Evolutionary conservation across 2,113 vertebrate species (phyloP), one percentile per base, ranked within the genome.

Genomic region (Rissa tridactyla): DNA sequence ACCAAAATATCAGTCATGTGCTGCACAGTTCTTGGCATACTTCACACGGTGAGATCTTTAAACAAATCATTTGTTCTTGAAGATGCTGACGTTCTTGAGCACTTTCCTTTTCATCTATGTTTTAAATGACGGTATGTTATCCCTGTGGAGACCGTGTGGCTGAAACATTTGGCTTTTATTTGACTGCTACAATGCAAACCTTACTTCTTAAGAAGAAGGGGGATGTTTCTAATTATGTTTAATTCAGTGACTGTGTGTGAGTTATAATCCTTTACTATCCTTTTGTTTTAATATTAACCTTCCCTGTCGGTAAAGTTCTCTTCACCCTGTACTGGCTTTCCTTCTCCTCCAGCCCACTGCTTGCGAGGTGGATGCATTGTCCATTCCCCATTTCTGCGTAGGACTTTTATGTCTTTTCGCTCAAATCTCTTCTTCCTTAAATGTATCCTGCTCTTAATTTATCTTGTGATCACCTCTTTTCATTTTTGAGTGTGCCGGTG

Each of bases 31-130:
- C 69, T 26, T 16, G 16, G 13, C 5, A 5, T n/a, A 4, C 6
- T 18, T 38, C 40, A 16, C 21, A 6, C 0, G 1, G 6, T 8
- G 27, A 40, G 49, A 20, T 32, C 26, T 29, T 64, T n/a, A 26
- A 68, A n/a, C 15, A n/a, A 13, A 22, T 44, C 13, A 2, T 16
- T 11, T 20, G 44, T 61, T 73, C 32, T 49, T 15, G 11, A 34
- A 38, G 15, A 40, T 29, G 40, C 14, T 65, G 34, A 40, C 13
- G 1, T 46, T 78, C 40, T 6, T 20, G 8, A 69, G 34, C 0
- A 0, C 66, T 83, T 68, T 36, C 40, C 20, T 68, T 66, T 66
- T 54, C 20, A 49, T n/a, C 15, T 44, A 0, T 6, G 0, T 66
- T 76, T 46, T 51, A 29, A 51, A 25, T 64, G 36, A 15, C 19